phyloP scores from a whole-genome alignment of 2,113 vertebrate genomes.

The Podiceps cristatus region DNA sequence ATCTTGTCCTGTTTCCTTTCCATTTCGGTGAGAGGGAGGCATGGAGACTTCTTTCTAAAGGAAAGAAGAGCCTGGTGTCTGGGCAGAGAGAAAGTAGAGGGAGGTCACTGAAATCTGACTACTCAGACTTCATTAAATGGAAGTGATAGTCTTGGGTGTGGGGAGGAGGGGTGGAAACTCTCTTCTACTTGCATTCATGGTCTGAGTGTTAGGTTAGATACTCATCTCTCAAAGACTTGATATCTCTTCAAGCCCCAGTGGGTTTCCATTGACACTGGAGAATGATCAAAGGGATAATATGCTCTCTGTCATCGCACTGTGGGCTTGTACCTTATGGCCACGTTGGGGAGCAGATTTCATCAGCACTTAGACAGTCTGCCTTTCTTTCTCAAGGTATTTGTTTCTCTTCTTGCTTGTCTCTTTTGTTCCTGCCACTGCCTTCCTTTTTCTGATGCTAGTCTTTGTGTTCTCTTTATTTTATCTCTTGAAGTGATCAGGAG shows the following conservation, averaged over 20 bases:
- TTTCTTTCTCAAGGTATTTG: neutral
- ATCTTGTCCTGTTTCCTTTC: neutral
- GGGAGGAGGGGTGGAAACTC: neutral
- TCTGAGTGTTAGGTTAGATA: slow-evolving; percentile 8
- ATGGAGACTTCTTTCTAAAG: neutral
- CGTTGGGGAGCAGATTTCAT: neutral
- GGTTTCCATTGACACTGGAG: neutral
- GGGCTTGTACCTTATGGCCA: neutral
- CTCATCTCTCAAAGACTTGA: neutral
- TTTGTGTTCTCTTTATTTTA: neutral
- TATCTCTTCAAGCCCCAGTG: slow-evolving; percentile 12
- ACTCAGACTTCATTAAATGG: neutral
- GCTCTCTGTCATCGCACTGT: neutral
- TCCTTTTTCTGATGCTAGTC: neutral
- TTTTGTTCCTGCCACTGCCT: neutral
- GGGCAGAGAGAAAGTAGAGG: neutral
- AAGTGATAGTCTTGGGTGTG: neutral
- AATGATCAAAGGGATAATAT: neutral
- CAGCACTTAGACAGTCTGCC: neutral
- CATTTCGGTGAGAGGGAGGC: neutral
- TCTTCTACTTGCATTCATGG: neutral
- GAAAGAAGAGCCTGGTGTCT: neutral
- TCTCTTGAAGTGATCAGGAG: neutral
- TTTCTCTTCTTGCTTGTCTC: neutral
- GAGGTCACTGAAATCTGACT: neutral